Base-by-base conservation (phyloP, 2,797 vertebrate genomes). In the Schizopygopsis pylzovi region DNA sequence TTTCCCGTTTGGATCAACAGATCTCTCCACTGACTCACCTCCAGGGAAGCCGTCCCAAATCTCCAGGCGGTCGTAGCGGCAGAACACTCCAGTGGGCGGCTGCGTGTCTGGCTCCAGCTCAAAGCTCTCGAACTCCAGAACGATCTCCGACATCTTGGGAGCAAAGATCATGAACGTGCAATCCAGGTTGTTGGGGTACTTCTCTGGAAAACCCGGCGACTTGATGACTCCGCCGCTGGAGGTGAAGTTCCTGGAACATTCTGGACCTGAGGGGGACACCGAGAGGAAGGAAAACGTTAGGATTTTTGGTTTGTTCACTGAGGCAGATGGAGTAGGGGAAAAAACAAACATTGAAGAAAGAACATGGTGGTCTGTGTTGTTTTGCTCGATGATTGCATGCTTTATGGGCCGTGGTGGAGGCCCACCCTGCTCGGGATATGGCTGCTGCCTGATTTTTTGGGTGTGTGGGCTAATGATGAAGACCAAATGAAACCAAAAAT, bases 101-200 rank as follows among this genome's bases (percentile, higher is more conserved):
- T 97, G 97, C 11, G 95, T 94, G 93, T 99, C 98, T 0, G 96
- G 94, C 91, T 99, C 98, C 91, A 99, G 92, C 92, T 99, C 98
- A 85, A 99, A 99, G 94, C 96, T 98, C 95, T 99, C 97, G 52
- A 99, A 99, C 95, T 99, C 98, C 94, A 99, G 88, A 87, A 97
- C 93, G 92, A 99, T 99, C 94, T 99, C 98, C 0, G 97, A 97
- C 98, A 98, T 97, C 94, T 97, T 98, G 71, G 98, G 98, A 82
- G 98, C 97, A 87, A 99, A 99, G 92, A 99, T 96, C 96, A 99
- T 99, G 12, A 99, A 99, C 65, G 98, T 98, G 93, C 98, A 99
- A 95, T 99, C 98, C 90, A 99, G 95, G 94, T 97, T 96, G 90
- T 99, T 98, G 89, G 98, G 98, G 89, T 99, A 99, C 90, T 99